Conservation (phyloP, 2,888 invertebrate genomes). For the Drosophila algonquin region DNA sequence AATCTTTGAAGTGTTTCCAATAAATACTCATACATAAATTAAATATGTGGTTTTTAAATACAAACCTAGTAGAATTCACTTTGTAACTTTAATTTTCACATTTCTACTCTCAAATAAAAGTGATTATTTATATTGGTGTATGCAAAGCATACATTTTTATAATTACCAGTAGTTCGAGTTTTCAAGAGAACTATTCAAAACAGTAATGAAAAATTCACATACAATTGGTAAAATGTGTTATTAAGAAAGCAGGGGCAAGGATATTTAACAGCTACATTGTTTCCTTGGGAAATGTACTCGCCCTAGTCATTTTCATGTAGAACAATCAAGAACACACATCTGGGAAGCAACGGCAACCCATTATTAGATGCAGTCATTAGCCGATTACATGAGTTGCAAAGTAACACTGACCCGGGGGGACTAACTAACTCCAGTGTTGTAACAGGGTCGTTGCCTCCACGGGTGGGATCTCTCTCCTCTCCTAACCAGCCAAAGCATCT, state of each 20-base stretch:
- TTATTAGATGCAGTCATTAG: not conserved
- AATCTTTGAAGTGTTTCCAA: not conserved
- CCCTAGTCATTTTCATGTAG: not conserved
- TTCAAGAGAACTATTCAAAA: not conserved
- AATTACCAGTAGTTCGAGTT: too few species aligned
- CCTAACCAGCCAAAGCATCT: conserved; percentile 21
- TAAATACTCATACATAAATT: too few species aligned
- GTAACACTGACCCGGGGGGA: conserved; percentile 1
- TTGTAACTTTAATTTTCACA: too few species aligned
- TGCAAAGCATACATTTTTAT: not conserved
- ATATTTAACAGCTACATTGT: not conserved
- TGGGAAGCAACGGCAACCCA: not conserved
- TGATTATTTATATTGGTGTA: too few species aligned
- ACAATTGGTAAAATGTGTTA: not conserved
- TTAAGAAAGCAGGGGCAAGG: not conserved
- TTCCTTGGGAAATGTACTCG: not conserved
- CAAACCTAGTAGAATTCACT: too few species aligned
- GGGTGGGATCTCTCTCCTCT: conserved; percentile 13
- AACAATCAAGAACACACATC: not conserved
- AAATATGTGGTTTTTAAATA: too few species aligned
- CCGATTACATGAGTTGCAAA: conserved; percentile 18
- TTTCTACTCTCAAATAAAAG: too few species aligned
- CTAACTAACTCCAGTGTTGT: conserved; percentile 3
- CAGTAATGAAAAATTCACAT: not conserved
- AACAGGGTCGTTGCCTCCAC: conserved; percentile 41